A percentile compares a stretch with the other conserved stretches of the same genome.
Evolutionary conservation across 2,797 vertebrate genomes (phyloP).

Genomic region (Danio aesculapii): DNA sequence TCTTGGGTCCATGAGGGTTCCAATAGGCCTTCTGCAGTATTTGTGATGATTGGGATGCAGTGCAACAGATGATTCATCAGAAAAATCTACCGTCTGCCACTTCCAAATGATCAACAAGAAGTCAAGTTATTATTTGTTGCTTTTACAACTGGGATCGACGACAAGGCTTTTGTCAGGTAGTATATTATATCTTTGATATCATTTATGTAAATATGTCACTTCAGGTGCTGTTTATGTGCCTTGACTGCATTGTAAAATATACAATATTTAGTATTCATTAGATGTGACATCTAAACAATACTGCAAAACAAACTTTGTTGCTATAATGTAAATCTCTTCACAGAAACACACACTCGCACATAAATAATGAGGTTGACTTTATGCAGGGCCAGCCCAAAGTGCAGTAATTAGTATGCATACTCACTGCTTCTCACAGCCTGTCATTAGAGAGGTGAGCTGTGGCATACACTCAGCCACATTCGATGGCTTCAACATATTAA

Average conservation of each 20-base stretch:
- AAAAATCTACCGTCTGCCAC: too few relatives aligned
- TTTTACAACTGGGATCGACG: too few relatives aligned
- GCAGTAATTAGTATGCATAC: constrained; percentile 65
- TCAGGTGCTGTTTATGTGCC: background rate
- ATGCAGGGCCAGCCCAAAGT: constrained; percentile 53
- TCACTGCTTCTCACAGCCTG: constrained; percentile 58
- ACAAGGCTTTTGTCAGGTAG: too few relatives aligned
- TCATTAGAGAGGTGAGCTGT: constrained; percentile 60
- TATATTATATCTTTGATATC: too few relatives aligned
- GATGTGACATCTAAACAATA: background rate
- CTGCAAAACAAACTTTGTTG: background rate
- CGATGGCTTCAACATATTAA: constrained; percentile 46
- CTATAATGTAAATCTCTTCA: constrained; percentile 3
- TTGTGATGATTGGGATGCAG: too few relatives aligned
- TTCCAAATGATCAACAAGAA: too few relatives aligned
- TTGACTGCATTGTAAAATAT: background rate
- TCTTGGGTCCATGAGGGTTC: too few relatives aligned
- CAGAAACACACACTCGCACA: background rate
- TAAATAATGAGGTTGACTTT: constrained; percentile 55
- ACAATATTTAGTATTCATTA: background rate
- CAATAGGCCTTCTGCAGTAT: too few relatives aligned
- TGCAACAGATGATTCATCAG: too few relatives aligned
- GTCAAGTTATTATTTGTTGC: too few relatives aligned
- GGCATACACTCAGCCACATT: constrained; percentile 64
- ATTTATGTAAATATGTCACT: background rate